Conservation (phyloP, 2,113 vertebrate genomes). For the Calyptomena viridis region DNA sequence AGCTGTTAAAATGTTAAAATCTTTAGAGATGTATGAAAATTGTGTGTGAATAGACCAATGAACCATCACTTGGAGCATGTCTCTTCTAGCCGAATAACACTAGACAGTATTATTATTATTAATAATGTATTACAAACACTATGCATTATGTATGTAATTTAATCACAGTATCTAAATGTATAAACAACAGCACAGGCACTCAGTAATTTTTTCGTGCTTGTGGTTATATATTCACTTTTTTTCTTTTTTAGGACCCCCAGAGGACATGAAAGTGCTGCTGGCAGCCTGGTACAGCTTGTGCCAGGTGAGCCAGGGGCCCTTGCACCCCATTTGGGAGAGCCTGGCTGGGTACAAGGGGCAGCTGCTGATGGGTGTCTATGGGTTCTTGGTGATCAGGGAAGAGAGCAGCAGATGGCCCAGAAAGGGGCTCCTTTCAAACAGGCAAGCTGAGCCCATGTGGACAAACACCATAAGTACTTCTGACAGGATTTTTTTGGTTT, state of each 20-base stretch:
- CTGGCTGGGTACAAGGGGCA: background rate
- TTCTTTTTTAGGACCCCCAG: background rate
- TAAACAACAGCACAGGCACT: background rate
- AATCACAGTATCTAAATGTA: slow-evolving; percentile 52
- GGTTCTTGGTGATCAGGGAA: background rate
- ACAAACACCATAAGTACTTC: background rate
- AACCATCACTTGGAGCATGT: slow-evolving; percentile 38
- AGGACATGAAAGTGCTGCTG: background rate
- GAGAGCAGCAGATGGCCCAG: background rate
- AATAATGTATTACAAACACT: slow-evolving; percentile 48
- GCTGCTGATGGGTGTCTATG: accelerated
- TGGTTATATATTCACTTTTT: background rate
- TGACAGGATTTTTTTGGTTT: too few species aligned
- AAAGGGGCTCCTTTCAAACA: background rate
- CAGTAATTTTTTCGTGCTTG: background rate
- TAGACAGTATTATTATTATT: slow-evolving; percentile 27
- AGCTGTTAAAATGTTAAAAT: slow-evolving; percentile 72
- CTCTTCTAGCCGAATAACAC: slow-evolving; percentile 15
- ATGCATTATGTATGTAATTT: slow-evolving; percentile 54
- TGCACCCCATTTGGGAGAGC: accelerated
- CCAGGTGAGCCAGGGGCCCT: background rate
- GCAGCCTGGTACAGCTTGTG: background rate
- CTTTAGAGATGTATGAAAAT: slow-evolving; percentile 70
- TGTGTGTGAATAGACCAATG: slow-evolving; percentile 60
- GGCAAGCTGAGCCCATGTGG: background rate